Evolutionary conservation across 2,797 vertebrate genomes (phyloP), one percentile per base, ranked within the genome.

Genomic region (Champsocephalus gunnari): DNA sequence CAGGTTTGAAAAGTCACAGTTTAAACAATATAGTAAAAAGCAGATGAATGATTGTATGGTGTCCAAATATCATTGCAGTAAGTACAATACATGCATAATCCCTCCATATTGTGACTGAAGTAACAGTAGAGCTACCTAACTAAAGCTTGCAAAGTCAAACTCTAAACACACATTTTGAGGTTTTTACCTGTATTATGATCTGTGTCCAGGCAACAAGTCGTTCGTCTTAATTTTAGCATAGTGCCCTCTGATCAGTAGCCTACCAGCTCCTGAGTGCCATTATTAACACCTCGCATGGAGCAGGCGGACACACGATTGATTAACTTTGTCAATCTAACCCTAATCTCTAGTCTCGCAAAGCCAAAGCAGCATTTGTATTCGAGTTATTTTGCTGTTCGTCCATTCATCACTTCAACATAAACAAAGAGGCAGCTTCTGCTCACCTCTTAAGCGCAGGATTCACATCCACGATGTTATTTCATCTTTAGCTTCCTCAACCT

Each of bases 181-280:
- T 58, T 71, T 63, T 63, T 54, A 69, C 48, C 44, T 4, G 44
- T 8, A 60, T 5, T 19, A 14, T 24, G 49, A 65, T 70, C 8
- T 62, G 12, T 41, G 17, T 24, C n/a, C 51, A 56, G 34, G 38
- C 61, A 72, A 12, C 64, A 32, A 7, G 9, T 50, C 32, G 24
- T 54, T 67, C 51, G 19, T 47, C 10, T 71, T 4, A 21, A 28
- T 19, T 12, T 32, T 5, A 50, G 51, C 19, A 38, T 28, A 10
- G 16, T 53, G 55, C 9, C 3, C 56, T 38, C 63, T 53, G 19
- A 74, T 86, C 83, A 84, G 80, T 85, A 87, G 24, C 12, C 63
- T 43, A 62, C 70, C 64, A 57, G 19, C 24, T 51, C 73, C 74
- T 73, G 81, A 82, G 65, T 64, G 49, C 10, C 66, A 66, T 84